phyloP scores from a whole-genome alignment of 2,113 vertebrate species.

The Prochilodus magdalenae region DNA sequence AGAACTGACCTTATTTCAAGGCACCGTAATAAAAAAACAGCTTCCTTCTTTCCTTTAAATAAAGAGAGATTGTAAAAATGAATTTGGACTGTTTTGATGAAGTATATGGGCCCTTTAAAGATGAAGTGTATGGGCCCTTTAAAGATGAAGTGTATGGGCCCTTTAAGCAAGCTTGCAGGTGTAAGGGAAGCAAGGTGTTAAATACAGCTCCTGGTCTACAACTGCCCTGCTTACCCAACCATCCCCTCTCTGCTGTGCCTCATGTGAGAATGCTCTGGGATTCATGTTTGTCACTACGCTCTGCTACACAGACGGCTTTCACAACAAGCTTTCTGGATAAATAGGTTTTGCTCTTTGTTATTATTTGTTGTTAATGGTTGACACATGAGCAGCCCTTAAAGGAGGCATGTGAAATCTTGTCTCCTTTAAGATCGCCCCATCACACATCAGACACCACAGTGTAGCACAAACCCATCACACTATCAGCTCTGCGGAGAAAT shows the following conservation, averaged over 20 bases:
- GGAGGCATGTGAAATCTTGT: constrained; percentile 57
- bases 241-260: constrained; percentile 24
- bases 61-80: no score
- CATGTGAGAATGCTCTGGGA: constrained; percentile 52
- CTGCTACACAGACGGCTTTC: constrained; percentile 66
- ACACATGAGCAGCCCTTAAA: constrained; percentile 61
- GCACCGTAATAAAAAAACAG: no score
- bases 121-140: no score
- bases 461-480: no score
- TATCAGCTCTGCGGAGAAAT: no score
- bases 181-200: background rate
- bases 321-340: constrained; percentile 70
- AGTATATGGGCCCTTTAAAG: no score
- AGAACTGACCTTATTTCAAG: no score
- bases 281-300: constrained; percentile 62
- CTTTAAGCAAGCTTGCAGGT: background rate
- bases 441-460: no score
- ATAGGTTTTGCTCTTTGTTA: constrained; percentile 72
- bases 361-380: constrained; percentile 81
- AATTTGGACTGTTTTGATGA: no score
- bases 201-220: background rate
- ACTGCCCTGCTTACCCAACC: constrained; percentile 13
- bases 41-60: no score
- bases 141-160: no score
- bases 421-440: background rate